These are phyloP conservation scores for Chlorops oryzae DNA, from an alignment of 1,140 invertebrate genomes.

Conservation along the genomic window DNA sequence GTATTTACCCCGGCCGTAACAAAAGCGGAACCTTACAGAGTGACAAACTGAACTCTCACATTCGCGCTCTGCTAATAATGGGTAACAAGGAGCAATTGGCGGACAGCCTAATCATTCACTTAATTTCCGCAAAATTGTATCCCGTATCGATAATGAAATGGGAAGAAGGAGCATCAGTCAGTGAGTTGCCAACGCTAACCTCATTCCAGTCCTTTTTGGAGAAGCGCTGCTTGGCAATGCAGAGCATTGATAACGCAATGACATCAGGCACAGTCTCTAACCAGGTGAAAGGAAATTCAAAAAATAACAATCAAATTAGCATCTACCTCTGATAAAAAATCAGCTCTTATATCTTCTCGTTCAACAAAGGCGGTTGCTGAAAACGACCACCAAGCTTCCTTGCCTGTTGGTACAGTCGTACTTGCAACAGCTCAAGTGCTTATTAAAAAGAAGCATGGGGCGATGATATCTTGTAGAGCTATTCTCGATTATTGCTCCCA, in stretches of 20 bases:
- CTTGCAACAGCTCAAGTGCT: slow-evolving; percentile 7
- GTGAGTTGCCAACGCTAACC: neutral
- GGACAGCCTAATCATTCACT: neutral
- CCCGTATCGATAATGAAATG: neutral
- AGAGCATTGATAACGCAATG: no score
- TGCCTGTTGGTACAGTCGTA: slow-evolving; percentile 9
- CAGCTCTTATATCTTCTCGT: neutral
- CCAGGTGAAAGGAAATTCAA: neutral
- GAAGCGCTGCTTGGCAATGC: neutral
- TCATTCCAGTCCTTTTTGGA: slow-evolving; percentile 4
- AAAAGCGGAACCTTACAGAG: no score
- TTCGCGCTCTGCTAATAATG: slow-evolving; percentile 4
- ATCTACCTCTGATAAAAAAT: neutral
- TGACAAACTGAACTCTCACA: neutral
- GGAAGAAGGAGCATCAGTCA: neutral
- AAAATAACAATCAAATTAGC: neutral
- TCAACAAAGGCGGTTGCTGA: no score
- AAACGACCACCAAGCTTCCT: no score
- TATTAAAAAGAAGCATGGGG: slow-evolving; percentile 1
- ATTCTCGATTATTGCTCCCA: slow-evolving; percentile 11
- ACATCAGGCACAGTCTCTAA: no score
- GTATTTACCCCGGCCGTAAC: no score
- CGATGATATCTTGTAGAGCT: slow-evolving; percentile 5
- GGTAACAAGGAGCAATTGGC: neutral
- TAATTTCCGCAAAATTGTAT: slow-evolving; percentile 4